Evolutionary conservation across 23 tunicate genomes (phyloP).

Genomic region (Botrylloides violaceus): DNA sequence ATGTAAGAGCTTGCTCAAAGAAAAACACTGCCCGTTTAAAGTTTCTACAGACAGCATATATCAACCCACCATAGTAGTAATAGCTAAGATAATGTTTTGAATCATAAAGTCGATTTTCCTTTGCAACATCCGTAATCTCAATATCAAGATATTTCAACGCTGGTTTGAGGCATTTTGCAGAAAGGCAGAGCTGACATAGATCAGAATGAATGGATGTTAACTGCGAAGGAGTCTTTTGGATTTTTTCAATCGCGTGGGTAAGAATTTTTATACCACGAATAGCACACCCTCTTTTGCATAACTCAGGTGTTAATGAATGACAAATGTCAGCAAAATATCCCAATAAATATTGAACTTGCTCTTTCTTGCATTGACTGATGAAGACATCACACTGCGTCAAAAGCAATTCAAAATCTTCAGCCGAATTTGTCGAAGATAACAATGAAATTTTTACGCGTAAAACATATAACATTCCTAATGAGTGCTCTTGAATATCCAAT

Average conservation of each 20-base stretch:
- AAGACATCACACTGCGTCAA: slow-evolving; percentile 53
- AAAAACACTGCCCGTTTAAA: slow-evolving; percentile 52
- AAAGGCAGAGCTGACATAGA: slow-evolving; percentile 73
- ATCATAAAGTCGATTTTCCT: slow-evolving; percentile 62
- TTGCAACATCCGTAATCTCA: slow-evolving; percentile 66
- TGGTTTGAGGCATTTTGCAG: slow-evolving; percentile 73
- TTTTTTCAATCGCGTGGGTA: not conserved
- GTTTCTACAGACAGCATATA: slow-evolving; percentile 58
- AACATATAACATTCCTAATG: slow-evolving; percentile 71
- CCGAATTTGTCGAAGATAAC: slow-evolving; percentile 24
- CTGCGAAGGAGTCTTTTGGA: slow-evolving; percentile 53
- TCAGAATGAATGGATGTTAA: slow-evolving; percentile 79
- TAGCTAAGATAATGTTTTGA: slow-evolving; percentile 61
- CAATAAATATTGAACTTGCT: slow-evolving; percentile 56
- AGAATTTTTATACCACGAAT: slow-evolving; percentile 67
- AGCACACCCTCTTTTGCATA: slow-evolving; percentile 68
- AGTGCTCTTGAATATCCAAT: slow-evolving; percentile 67
- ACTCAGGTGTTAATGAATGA: slow-evolving; percentile 52
- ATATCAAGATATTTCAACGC: slow-evolving; percentile 58
- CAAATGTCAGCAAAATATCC: slow-evolving; percentile 82
- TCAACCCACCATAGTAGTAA: slow-evolving; percentile 90
- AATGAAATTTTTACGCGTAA: slow-evolving; percentile 64
- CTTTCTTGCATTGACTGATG: slow-evolving; percentile 41
- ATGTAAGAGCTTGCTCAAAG: slow-evolving; percentile 79
- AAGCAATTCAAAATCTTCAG: slow-evolving; percentile 58